phyloP scores from a whole-genome alignment of 2,797 vertebrate genomes.

The Etheostoma nigrum region DNA sequence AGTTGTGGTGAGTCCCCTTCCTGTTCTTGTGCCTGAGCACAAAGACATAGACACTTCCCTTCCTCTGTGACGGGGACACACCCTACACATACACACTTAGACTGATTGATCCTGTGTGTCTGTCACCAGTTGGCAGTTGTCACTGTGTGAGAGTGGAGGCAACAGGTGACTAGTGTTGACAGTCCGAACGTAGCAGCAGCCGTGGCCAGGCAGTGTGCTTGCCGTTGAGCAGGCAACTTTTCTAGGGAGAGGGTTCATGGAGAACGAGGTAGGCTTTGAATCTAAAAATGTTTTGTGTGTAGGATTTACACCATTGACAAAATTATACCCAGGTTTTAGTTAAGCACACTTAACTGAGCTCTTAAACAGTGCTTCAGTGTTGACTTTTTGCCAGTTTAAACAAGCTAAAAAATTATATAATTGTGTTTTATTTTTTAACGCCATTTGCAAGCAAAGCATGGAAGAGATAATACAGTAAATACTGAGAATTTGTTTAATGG shows the following conservation, averaged over 20 bases:
- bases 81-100: slow-evolving; percentile 16
- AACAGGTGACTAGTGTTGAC: slow-evolving; percentile 59
- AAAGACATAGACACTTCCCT: slow-evolving; percentile 50
- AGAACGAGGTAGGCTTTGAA: slow-evolving; percentile 82
- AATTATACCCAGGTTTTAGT: neutral
- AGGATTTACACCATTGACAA: neutral
- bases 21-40: slow-evolving; percentile 71
- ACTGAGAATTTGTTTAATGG: neutral
- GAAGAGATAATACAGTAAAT: neutral
- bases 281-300: neutral
- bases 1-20: slow-evolving; percentile 86
- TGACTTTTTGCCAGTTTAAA: neutral
- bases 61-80: slow-evolving; percentile 50
- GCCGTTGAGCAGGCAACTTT: slow-evolving; percentile 22
- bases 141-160: slow-evolving; percentile 33
- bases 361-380: neutral
- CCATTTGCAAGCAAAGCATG: neutral
- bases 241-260: slow-evolving; percentile 75
- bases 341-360: neutral
- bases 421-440: neutral
- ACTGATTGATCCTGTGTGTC: slow-evolving; percentile 15
- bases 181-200: slow-evolving; percentile 38
- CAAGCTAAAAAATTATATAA: neutral
- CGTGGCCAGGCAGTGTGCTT: slow-evolving; percentile 5
- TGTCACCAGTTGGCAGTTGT: slow-evolving; percentile 60